A percentile compares a stretch with the other conserved stretches of the same genome.
Evolutionary conservation across 2,888 invertebrate genomes (phyloP).

Genomic region (Podotricha telesiphe): DNA sequence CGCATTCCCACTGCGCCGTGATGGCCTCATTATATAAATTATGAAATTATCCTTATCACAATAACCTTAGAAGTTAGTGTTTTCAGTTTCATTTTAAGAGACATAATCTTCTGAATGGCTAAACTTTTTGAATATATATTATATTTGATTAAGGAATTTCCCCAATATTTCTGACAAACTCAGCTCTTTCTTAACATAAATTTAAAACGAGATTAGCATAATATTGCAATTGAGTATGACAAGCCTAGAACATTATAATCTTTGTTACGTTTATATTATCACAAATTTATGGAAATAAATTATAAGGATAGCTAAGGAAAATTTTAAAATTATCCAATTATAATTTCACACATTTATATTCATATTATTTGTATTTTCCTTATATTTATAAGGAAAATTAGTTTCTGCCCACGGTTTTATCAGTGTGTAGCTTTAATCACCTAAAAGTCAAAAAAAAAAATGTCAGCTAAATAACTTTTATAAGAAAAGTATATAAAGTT

Average conservation of each 20-base stretch:
- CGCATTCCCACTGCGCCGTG: too few relatives aligned
- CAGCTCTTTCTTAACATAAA: slow-evolving; percentile 16
- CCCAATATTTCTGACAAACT: neutral
- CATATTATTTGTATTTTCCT: too few relatives aligned
- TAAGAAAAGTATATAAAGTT: too few relatives aligned
- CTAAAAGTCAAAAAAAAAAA: too few relatives aligned
- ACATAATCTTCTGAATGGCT: neutral
- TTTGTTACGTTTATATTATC: neutral
- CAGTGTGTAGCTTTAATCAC: too few relatives aligned
- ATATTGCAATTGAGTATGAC: neutral
- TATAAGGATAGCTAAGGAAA: neutral
- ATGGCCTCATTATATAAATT: too few relatives aligned
- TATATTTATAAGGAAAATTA: too few relatives aligned
- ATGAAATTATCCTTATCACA: neutral
- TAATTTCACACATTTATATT: too few relatives aligned
- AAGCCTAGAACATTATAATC: slow-evolving; percentile 3
- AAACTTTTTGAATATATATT: slow-evolving; percentile 17
- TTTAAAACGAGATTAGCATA: slow-evolving; percentile 13
- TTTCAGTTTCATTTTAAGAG: neutral
- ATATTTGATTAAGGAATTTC: slow-evolving; percentile 10
- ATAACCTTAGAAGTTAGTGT: neutral
- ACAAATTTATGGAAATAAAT: neutral
- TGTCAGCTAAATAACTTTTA: too few relatives aligned
- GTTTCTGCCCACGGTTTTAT: too few relatives aligned
- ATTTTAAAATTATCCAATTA: too few relatives aligned